phyloP scores from a whole-genome alignment of 2,888 invertebrate species.

The Hyposoter dolosus region DNA sequence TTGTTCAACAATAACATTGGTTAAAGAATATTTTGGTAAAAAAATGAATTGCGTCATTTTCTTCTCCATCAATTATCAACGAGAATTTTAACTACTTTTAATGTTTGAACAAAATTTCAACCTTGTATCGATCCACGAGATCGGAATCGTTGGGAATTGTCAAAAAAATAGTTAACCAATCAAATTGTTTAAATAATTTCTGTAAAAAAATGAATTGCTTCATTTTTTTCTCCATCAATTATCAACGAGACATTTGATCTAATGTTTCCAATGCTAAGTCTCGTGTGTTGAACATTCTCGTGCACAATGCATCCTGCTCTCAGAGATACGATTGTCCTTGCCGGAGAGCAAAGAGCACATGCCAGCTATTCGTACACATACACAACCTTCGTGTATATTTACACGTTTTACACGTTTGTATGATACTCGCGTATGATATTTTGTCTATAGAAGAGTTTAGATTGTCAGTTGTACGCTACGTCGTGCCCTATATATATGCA shows the following conservation, averaged over 20 bases:
- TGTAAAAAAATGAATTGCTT: background rate
- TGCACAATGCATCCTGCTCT: slow-evolving; percentile 52
- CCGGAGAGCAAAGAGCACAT: slow-evolving; percentile 59
- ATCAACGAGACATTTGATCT: background rate
- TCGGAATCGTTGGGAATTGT: background rate
- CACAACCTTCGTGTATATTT: slow-evolving; percentile 1
- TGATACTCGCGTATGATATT: background rate
- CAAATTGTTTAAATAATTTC: background rate
- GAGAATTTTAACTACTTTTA: background rate
- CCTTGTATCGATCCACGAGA: background rate
- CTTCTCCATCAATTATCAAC: background rate
- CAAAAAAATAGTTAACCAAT: background rate
- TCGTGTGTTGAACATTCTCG: background rate
- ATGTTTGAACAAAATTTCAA: background rate
- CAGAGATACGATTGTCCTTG: slow-evolving; percentile 65
- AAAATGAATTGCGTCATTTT: background rate
- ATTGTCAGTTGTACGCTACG: background rate
- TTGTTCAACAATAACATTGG: background rate
- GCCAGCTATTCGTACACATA: slow-evolving; percentile 12
- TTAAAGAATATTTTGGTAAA: background rate
- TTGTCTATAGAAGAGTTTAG: slow-evolving; percentile 2
- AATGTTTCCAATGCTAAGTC: slow-evolving; percentile 1
- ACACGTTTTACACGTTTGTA: slow-evolving; percentile 19
- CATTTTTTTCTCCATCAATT: background rate
- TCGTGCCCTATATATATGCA: slow-evolving; percentile 1